A percentile compares a stretch with the other conserved stretches of the same genome.
Evolutionary conservation across 1,140 invertebrate genomes (phyloP).

Genomic region (Matsumurasca onukii): DNA sequence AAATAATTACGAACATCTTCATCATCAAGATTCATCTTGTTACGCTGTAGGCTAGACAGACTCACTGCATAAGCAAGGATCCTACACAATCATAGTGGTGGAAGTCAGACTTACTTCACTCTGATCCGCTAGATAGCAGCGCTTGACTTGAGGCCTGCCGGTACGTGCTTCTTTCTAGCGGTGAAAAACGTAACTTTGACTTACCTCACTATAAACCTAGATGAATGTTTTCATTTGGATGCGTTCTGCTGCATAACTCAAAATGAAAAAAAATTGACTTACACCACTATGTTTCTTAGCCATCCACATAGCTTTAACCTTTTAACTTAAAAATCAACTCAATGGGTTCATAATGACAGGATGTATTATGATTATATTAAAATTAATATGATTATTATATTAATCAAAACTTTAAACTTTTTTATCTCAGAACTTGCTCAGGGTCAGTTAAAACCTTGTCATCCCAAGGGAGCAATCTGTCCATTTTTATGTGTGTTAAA

Average conservation of each 20-base stretch:
- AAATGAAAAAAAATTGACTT: slow-evolving; percentile 5
- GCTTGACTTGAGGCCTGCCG: neutral
- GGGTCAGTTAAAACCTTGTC: too few relatives aligned
- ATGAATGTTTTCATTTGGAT: slow-evolving; percentile 10
- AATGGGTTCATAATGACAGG: too few relatives aligned
- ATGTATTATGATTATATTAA: too few relatives aligned
- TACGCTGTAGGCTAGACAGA: too few relatives aligned
- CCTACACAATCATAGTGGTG: slow-evolving; percentile 18
- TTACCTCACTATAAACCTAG: neutral
- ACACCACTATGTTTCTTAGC: too few relatives aligned
- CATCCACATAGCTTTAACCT: too few relatives aligned
- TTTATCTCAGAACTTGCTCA: too few relatives aligned
- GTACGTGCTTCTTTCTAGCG: neutral
- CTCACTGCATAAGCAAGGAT: neutral
- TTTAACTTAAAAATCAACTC: too few relatives aligned
- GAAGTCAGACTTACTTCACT: slow-evolving; percentile 33
- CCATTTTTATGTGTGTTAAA: too few relatives aligned
- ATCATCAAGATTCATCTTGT: neutral
- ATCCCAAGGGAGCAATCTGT: too few relatives aligned
- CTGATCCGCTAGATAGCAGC: slow-evolving; percentile 13
- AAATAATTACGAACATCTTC: neutral
- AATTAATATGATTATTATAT: too few relatives aligned
- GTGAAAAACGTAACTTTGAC: neutral
- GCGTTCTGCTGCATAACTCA: neutral
- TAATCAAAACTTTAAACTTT: too few relatives aligned